phyloP scores from a whole-genome alignment of 1,140 invertebrate genomes.

The Ooceraea biroi region DNA sequence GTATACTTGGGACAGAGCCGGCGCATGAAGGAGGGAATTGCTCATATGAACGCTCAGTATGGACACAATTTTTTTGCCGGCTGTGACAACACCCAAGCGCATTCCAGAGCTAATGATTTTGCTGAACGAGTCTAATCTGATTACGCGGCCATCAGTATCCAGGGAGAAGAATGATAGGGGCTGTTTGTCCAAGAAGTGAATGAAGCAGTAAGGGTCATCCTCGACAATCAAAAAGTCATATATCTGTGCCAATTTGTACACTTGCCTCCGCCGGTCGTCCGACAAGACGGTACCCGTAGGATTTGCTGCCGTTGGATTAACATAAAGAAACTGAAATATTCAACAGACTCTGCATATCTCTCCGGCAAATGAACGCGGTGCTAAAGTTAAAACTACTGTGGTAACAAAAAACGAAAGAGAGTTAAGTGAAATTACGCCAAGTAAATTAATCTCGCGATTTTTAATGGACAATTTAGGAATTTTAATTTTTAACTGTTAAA shows the following conservation, averaged over 20 bases:
- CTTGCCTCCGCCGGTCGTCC: slow-evolving; percentile 85
- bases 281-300: slow-evolving; percentile 87
- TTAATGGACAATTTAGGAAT: too few species aligned
- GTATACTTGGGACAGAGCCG: slow-evolving; percentile 88
- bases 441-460: too few species aligned
- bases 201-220: slow-evolving; percentile 89
- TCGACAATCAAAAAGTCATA: slow-evolving; percentile 89
- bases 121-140: slow-evolving; percentile 89
- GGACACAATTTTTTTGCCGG: slow-evolving; percentile 83
- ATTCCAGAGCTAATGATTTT: slow-evolving; percentile 88
- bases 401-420: background rate
- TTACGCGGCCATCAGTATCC: slow-evolving; percentile 88
- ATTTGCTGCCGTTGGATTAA: slow-evolving; percentile 89
- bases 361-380: background rate
- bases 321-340: slow-evolving; percentile 86
- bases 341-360: background rate
- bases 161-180: slow-evolving; percentile 88
- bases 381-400: slow-evolving; percentile 22
- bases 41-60: slow-evolving; percentile 86
- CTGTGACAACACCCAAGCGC: slow-evolving; percentile 87
- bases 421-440: background rate
- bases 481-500: too few species aligned
- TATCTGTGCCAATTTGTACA: slow-evolving; percentile 87
- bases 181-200: slow-evolving; percentile 87
- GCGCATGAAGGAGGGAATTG: slow-evolving; percentile 86